phyloP scores from a whole-genome alignment of 1,140 invertebrate genomes.

The Drosophila sucinea region DNA sequence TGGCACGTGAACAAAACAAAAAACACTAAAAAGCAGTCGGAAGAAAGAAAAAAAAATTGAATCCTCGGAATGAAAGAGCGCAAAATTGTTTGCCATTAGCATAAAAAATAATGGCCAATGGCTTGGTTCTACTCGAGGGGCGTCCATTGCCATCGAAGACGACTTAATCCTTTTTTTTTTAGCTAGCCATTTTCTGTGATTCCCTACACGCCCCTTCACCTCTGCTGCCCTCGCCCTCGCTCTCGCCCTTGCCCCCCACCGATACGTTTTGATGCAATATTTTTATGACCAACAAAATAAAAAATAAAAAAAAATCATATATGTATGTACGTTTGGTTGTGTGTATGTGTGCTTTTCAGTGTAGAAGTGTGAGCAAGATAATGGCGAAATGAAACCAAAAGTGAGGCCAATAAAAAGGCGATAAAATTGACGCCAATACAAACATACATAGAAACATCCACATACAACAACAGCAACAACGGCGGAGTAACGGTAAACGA shows the following conservation, averaged over 20 bases:
- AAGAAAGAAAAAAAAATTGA: slow-evolving; percentile 24
- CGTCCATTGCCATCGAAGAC: slow-evolving; percentile 67
- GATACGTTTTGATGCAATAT: slow-evolving; percentile 50
- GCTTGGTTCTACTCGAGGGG: slow-evolving; percentile 8
- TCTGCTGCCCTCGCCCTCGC: slow-evolving; percentile 36
- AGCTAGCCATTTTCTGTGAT: slow-evolving; percentile 24
- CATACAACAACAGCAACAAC: slow-evolving; percentile 13
- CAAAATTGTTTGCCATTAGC: slow-evolving; percentile 74
- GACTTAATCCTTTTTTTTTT: slow-evolving; percentile 72
- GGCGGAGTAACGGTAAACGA: slow-evolving; percentile 17
- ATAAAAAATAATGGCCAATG: slow-evolving; percentile 73
- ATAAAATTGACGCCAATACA: slow-evolving; percentile 74
- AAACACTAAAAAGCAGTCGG: slow-evolving; percentile 55
- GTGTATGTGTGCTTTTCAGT: slow-evolving; percentile 38
- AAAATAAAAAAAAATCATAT: background rate
- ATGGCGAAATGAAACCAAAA: slow-evolving; percentile 71
- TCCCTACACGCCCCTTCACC: background rate
- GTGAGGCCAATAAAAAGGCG: slow-evolving; percentile 79
- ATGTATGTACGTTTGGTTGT: background rate
- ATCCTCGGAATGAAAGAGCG: slow-evolving; percentile 70
- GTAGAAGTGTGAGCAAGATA: slow-evolving; percentile 47
- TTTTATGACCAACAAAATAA: slow-evolving; percentile 58
- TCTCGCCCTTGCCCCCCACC: slow-evolving; percentile 4
- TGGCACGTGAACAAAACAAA: slow-evolving; percentile 57
- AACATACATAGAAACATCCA: background rate